Percentiles rank a stretch among this genome's conserved stretches.
These are phyloP conservation scores for Eidolon helvum DNA, from an alignment of 2,113 vertebrate species.

Conservation along the genomic window DNA sequence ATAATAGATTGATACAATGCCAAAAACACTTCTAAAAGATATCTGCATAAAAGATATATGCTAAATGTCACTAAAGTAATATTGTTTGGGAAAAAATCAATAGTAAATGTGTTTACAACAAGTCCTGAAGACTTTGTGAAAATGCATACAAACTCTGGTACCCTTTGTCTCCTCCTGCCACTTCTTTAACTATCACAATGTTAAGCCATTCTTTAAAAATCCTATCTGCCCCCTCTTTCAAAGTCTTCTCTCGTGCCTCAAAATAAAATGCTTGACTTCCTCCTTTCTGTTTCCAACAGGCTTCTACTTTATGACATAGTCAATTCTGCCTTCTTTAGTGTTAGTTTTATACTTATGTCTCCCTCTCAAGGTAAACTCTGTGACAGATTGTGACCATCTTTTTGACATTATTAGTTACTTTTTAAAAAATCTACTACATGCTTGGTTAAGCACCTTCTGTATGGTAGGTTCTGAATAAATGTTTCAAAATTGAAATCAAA, in stretches of 20 bases:
- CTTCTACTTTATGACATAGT: neutral
- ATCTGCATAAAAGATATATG: neutral
- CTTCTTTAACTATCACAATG: neutral
- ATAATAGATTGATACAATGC: neutral
- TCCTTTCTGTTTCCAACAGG: neutral
- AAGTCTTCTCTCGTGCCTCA: neutral
- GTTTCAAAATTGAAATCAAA: slow-evolving; percentile 2
- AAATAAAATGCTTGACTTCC: neutral
- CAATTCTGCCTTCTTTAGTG: neutral
- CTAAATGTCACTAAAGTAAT: neutral
- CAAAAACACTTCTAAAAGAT: neutral
- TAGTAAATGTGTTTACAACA: neutral
- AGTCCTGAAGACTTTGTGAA: neutral
- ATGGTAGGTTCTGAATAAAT: neutral
- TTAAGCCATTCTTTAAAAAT: neutral
- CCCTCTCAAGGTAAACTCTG: neutral
- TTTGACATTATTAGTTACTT: neutral
- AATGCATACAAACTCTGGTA: neutral
- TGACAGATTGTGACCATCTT: neutral
- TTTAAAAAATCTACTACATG: neutral
- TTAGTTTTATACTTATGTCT: neutral
- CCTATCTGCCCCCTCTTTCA: neutral
- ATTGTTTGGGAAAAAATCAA: neutral
- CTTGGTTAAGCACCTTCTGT: neutral
- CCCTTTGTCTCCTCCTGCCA: neutral